phyloP scores from a whole-genome alignment of 2,113 vertebrate genomes.

The Oxyruncus cristatus region DNA sequence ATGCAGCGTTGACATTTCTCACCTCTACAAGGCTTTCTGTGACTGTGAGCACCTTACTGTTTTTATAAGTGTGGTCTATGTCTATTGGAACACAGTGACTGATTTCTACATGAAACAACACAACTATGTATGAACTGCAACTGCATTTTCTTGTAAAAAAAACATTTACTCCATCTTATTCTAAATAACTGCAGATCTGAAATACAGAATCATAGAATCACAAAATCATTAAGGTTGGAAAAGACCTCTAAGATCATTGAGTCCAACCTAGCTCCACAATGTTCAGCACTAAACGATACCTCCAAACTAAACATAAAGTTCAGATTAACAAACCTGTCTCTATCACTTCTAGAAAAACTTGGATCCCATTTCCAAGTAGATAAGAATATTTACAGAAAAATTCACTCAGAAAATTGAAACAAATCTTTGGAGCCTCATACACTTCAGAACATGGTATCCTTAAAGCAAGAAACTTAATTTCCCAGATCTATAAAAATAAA shows the following conservation, averaged over 20 bases:
- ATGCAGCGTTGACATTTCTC: not conserved
- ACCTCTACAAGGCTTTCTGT: not conserved
- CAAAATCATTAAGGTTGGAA: not conserved
- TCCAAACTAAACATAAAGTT: not conserved
- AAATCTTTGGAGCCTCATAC: not conserved
- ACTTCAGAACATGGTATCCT: not conserved
- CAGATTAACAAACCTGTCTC: not conserved
- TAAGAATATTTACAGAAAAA: not conserved
- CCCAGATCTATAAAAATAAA: conserved; percentile 14
- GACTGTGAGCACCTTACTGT: not conserved
- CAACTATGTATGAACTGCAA: not conserved
- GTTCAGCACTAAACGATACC: not conserved
- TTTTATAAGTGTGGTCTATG: not conserved
- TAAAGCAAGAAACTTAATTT: not conserved
- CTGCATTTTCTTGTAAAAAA: not conserved
- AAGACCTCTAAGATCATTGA: not conserved
- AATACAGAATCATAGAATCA: not conserved
- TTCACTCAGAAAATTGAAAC: not conserved
- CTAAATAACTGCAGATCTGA: not conserved
- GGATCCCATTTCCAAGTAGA: not conserved
- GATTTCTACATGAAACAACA: not conserved
- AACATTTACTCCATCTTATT: not conserved
- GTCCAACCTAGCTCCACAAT: not conserved
- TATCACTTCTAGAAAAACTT: not conserved
- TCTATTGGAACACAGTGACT: not conserved